A percentile compares a stretch with the other conserved stretches of the same genome.
These are phyloP conservation scores for Globodera rostochiensis DNA, from an alignment of 1,140 invertebrate genomes.

Conservation along the genomic window DNA sequence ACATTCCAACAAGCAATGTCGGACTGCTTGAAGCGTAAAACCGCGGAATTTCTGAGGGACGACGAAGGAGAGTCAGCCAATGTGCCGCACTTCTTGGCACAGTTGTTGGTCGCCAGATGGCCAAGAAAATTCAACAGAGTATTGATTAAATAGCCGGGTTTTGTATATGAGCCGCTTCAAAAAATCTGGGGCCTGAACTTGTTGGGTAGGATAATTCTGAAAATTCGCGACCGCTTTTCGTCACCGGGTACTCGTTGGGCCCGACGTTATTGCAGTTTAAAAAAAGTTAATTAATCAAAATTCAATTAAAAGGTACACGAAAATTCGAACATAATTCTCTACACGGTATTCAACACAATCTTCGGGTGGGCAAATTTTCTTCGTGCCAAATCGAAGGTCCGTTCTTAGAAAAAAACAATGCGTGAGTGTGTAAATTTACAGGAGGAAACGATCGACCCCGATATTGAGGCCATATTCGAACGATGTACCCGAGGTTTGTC, in stretches of 20 bases:
- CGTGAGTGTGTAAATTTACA: neutral
- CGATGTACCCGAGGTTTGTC: neutral
- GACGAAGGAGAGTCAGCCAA: neutral
- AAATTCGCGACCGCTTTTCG: too few relatives aligned
- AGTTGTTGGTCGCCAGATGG: conserved; percentile 38
- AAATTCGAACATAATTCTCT: conserved; percentile 39
- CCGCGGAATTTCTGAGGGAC: conserved; percentile 17
- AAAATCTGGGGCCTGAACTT: too few relatives aligned
- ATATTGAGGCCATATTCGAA: conserved; percentile 5
- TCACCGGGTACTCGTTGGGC: too few relatives aligned
- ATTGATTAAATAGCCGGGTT: neutral
- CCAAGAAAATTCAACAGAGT: conserved; percentile 34
- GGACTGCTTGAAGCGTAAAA: conserved; percentile 1
- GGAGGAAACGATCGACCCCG: neutral
- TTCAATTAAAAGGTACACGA: conserved; percentile 13
- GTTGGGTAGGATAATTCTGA: too few relatives aligned
- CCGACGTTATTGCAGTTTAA: too few relatives aligned
- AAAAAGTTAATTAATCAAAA: too few relatives aligned
- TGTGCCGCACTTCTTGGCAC: conserved; percentile 37
- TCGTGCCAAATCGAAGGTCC: conserved; percentile 11
- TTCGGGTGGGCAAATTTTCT: conserved; percentile 37
- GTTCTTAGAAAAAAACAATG: neutral
- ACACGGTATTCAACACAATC: conserved; percentile 37
- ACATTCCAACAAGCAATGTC: conserved; percentile 30
- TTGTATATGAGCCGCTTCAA: too few relatives aligned